Base-by-base conservation (phyloP, 2,888 invertebrate genomes). In the Tachina lurida region DNA sequence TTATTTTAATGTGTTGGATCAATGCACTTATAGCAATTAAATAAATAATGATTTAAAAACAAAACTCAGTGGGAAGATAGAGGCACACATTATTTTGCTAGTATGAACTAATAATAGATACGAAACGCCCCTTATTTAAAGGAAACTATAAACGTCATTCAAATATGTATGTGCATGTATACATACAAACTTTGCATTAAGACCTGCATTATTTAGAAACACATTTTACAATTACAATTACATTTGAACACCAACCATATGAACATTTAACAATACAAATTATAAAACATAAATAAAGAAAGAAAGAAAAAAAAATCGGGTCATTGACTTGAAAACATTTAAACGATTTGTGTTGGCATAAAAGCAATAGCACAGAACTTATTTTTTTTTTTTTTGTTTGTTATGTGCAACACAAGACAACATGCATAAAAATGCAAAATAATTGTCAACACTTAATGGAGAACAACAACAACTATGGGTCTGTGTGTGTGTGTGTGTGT, bases 381-480 rank as follows among this genome's bases (percentile, higher is more conserved):
- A 41, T 39, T 62, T 67, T 13, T 47, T 31, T 17, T 56, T 54
- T 45, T 0, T 31, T 15, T 22, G n/a, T 56, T 52, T 39, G 52
- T 12, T 10, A 65, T 73, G 10, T 80, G 67, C 75, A 82, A 47
- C 65, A 75, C 62, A 82, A 47, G 65, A 75, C 62, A 75, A 82
- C 62, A 58, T 82, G 82, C 75, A 82, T 76, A 63, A 82, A 82
- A 82, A 82, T 76, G 71, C 81, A 77, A 84, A 81, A 84, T 74
- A 85, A 77, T 82, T 85, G 81, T 85, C 78, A 85, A 78, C 85
- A 81, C 77, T 85, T 52, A 84, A 71, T 68, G 74, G 45, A 47
- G 68, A 79, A 83, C 60, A 39, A 31, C 70, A 58, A 19, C 54
- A 45, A 19, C 47, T 4, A 31, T 31, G 0, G 0, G 31, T 31